Conservation (phyloP, 2,888 invertebrate species). For the Phania funesta region DNA sequence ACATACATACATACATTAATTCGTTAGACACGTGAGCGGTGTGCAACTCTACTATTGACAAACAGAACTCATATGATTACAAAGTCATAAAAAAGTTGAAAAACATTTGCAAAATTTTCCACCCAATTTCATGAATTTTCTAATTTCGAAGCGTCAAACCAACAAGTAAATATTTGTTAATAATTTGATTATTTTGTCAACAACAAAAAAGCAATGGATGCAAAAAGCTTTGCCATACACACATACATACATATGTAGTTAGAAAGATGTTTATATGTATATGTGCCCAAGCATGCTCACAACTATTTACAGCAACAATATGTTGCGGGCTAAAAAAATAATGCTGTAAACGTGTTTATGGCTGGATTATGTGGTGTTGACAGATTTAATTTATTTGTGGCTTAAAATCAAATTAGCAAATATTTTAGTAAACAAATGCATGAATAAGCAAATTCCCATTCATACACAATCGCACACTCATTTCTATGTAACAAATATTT, state of each 20-base stretch:
- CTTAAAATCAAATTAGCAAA: constrained; percentile 65
- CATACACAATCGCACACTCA: background rate
- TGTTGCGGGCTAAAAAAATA: constrained; percentile 44
- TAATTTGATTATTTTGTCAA: constrained; percentile 50
- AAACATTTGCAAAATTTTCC: too few relatives aligned
- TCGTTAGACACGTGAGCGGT: too few relatives aligned
- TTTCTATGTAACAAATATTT: background rate
- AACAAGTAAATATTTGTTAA: constrained; percentile 16
- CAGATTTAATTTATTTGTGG: constrained; percentile 66
- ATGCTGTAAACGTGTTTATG: constrained; percentile 51
- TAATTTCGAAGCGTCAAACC: background rate
- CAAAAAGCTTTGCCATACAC: background rate
- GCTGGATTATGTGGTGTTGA: constrained; percentile 66
- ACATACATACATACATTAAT: too few relatives aligned
- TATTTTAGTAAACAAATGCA: constrained; percentile 61
- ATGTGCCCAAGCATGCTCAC: background rate
- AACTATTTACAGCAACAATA: constrained; percentile 28
- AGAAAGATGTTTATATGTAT: background rate
- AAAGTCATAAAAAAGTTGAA: background rate
- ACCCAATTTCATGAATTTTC: constrained; percentile 14
- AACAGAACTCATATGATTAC: background rate
- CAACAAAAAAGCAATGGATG: too few relatives aligned
- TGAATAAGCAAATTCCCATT: background rate
- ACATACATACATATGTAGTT: too few relatives aligned
- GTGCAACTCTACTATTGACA: background rate